phyloP scores from a whole-genome alignment of 2,797 vertebrate genomes.

The Champsocephalus gunnari region DNA sequence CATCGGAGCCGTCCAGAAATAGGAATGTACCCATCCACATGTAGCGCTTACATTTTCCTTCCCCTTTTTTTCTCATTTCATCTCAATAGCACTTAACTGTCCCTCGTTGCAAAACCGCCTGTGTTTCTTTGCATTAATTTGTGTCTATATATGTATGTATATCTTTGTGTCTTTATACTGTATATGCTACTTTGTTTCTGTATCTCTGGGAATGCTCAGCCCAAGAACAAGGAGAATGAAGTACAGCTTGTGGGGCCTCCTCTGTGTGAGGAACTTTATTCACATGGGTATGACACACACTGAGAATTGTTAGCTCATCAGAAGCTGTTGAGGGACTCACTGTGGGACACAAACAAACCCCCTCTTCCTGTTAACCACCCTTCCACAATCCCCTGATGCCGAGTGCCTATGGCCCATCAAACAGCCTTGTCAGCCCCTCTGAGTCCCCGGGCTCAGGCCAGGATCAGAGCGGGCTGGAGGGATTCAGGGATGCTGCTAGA shows the following conservation, averaged over 20 bases:
- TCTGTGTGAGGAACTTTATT: constrained; percentile 53
- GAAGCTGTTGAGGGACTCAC: constrained; percentile 56
- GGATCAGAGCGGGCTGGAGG: constrained; percentile 65
- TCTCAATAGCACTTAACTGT: constrained; percentile 19
- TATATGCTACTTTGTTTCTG: neutral
- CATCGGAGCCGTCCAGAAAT: constrained; percentile 71
- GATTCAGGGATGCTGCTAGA: constrained; percentile 56
- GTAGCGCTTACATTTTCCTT: constrained; percentile 39
- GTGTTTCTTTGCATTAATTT: constrained; percentile 28
- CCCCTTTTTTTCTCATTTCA: constrained; percentile 26
- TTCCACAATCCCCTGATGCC: constrained; percentile 50
- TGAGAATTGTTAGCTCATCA: constrained; percentile 61
- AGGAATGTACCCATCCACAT: constrained; percentile 53
- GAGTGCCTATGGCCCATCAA: constrained; percentile 60
- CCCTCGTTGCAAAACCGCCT: constrained; percentile 19
- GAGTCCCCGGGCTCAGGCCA: constrained; percentile 63
- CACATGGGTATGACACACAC: constrained; percentile 52
- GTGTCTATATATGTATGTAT: neutral
- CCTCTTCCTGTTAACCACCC: constrained; percentile 30
- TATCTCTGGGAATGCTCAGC: constrained; percentile 12
- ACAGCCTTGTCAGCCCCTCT: constrained; percentile 61
- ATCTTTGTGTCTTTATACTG: neutral
- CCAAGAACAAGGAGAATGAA: constrained; percentile 11
- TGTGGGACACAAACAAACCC: constrained; percentile 48
- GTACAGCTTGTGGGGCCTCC: constrained; percentile 29